A percentile compares a stretch with the other conserved stretches of the same genome.
These are phyloP conservation scores for Aeoliscus strigatus DNA, from an alignment of 2,797 vertebrate species.

Conservation along the genomic window DNA sequence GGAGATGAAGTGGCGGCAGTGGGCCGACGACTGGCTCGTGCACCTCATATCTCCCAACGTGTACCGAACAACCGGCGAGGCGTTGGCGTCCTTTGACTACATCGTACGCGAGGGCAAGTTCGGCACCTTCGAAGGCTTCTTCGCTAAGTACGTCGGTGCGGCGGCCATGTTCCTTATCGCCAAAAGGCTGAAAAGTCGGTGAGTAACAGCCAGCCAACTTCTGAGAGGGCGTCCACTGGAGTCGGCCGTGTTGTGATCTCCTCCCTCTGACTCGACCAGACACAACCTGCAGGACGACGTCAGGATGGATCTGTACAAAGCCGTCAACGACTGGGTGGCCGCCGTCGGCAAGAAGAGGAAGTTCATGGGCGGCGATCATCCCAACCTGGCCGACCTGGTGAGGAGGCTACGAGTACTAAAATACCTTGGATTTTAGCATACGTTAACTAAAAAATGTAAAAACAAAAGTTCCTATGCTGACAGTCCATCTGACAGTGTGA, in stretches of 20 bases:
- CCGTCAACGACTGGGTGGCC: conserved; percentile 87
- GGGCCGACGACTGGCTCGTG: conserved; percentile 93
- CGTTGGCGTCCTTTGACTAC: conserved; percentile 94
- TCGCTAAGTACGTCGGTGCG: conserved; percentile 95
- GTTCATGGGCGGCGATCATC: conserved; percentile 90
- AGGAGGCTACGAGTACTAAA: too few relatives aligned
- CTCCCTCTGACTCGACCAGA: conserved; percentile 52
- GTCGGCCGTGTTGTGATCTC: too few relatives aligned
- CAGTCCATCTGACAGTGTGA: too few relatives aligned
- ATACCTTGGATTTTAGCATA: too few relatives aligned
- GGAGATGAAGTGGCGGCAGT: conserved; percentile 95
- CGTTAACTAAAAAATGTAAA: too few relatives aligned
- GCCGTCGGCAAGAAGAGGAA: conserved; percentile 85
- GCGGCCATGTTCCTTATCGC: conserved; percentile 90
- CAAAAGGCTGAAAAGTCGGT: conserved; percentile 91
- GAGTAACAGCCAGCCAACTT: too few relatives aligned
- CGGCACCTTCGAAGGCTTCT: conserved; percentile 81
- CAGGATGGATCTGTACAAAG: conserved; percentile 88
- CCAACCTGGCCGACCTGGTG: conserved; percentile 95
- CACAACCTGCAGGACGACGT: conserved; percentile 88
- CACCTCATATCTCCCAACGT: conserved; percentile 97
- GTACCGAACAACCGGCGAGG: conserved; percentile 85
- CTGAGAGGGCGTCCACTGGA: too few relatives aligned
- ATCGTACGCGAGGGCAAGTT: conserved; percentile 96
- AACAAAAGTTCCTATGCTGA: too few relatives aligned